Conservation (phyloP, 2,888 invertebrate genomes). For the Caenorhabditis sp. region DNA sequence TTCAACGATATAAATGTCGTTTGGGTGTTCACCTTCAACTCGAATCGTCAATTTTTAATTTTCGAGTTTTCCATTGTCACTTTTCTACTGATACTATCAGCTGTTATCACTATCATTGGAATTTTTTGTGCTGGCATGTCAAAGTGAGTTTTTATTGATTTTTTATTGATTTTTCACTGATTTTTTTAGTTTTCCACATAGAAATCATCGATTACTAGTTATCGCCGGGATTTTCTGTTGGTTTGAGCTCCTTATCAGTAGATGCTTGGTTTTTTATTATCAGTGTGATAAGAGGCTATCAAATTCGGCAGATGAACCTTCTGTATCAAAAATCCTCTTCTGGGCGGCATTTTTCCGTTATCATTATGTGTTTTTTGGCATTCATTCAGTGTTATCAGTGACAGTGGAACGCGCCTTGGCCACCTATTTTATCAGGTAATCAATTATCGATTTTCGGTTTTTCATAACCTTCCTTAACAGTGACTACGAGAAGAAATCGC, state of each 20-base stretch:
- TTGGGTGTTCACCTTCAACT: conserved; percentile 54
- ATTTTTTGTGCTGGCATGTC: conserved; percentile 17
- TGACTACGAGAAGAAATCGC: conserved; percentile 46
- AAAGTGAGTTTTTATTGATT: conserved; percentile 26
- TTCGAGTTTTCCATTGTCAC: conserved; percentile 20
- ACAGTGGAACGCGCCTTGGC: conserved; percentile 45
- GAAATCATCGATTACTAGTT: conserved; percentile 30
- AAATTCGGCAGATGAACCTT: not conserved
- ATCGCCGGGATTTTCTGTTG: conserved; percentile 21
- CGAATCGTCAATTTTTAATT: conserved; percentile 8
- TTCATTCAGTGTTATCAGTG: conserved; percentile 19
- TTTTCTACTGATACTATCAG: conserved; percentile 9
- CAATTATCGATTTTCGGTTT: too few species aligned
- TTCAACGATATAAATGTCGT: conserved; percentile 35
- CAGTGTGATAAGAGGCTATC: not conserved
- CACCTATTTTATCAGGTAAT: too few species aligned
- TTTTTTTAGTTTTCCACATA: conserved; percentile 30
- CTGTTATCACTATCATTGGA: conserved; percentile 20
- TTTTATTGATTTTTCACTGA: not conserved
- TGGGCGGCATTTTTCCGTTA: conserved; percentile 54
- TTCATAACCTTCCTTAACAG: conserved; percentile 27
- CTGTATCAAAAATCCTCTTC: conserved; percentile 18
- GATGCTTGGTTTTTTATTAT: conserved; percentile 31
- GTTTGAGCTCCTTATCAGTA: conserved; percentile 45
- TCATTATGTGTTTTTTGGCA: conserved; percentile 57